A percentile compares a stretch with the other conserved stretches of the same genome.
phyloP scores from a whole-genome alignment of 2,797 vertebrate genomes.

The Mycteria americana region DNA sequence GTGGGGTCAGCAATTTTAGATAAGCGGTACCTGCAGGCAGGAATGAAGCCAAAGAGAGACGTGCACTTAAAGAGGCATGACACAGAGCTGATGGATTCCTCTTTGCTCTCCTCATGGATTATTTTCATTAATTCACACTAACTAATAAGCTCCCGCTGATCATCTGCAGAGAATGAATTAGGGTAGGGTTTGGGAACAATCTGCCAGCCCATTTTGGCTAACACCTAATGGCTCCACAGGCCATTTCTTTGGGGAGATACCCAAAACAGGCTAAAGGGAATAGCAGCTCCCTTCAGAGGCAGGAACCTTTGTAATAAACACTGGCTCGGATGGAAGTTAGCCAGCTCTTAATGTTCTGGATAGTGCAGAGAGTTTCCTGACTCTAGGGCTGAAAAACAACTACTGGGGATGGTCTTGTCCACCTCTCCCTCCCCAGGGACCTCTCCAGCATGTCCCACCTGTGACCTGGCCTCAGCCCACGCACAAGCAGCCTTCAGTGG shows the following conservation, averaged over 20 bases:
- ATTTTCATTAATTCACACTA: background rate
- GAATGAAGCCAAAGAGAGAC: background rate
- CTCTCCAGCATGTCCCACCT: rapidly evolving
- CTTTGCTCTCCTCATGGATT: background rate
- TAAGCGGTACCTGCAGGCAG: background rate
- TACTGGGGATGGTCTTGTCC: background rate
- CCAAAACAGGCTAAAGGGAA: background rate
- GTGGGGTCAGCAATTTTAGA: background rate
- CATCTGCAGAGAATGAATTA: background rate
- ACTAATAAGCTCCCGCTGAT: background rate
- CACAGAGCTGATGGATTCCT: background rate
- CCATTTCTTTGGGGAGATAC: background rate
- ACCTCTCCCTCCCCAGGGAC: background rate
- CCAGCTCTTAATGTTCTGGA: background rate
- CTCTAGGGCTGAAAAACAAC: background rate
- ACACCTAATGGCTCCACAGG: rapidly evolving
- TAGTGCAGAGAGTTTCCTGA: background rate
- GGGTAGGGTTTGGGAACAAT: background rate
- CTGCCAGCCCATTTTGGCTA: background rate
- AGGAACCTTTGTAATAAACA: background rate
- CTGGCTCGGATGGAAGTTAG: background rate
- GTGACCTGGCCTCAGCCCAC: background rate
- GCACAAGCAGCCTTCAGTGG: rapidly evolving
- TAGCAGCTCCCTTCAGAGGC: background rate
- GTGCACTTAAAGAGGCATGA: background rate